Base-by-base conservation (phyloP, 1,140 invertebrate genomes). In the Scaptodrosophila lebanonensis region DNA sequence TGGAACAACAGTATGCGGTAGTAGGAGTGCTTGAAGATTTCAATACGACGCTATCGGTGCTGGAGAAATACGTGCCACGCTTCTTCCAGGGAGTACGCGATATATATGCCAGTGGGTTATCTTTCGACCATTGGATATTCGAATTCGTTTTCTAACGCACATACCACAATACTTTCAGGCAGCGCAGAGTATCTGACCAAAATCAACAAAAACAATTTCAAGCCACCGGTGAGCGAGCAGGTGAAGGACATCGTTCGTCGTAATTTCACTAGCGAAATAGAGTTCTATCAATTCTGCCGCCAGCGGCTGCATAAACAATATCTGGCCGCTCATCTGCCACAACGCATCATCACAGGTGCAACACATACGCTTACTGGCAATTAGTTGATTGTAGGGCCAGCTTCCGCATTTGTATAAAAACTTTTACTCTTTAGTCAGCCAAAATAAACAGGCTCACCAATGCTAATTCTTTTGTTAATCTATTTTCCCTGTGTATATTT, bases 281-380 rank as follows among this genome's bases (percentile, higher is more conserved):
- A 97, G 83, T 96, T 97, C 84, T 97, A 96, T 86, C 92, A 96
- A 75, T 97, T 97, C 82, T 96, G 95, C 79, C 92, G 91, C 67
- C 94, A 96, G 85, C 88, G 95, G 69, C 88, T 97, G 5, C 92
- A 96, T 66, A 90, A 92, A 83, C 95, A 97, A 85, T 90, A 93
- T 56, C 87, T 93, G 22, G 94, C 94, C 0, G 87, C 95, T 3
- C 89, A 91, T 73, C 86, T 90, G 39, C 88, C 90, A 0, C 73
- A 86, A 18, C 39, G 53, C 11, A 75, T 84, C 44, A 73, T 84
- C 2, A 73, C 73, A 22, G 61, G 61, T 20, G 53, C 61, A 8
- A 58, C 63, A 35, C 65, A 75, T 62, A 25, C 53, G 4, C 56
- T 62, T 11, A 32, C 25, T 13, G 57, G 40, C 35, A 79, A 69